phyloP scores from a whole-genome alignment of 2,113 vertebrate species.

The Phocoena phocoena region DNA sequence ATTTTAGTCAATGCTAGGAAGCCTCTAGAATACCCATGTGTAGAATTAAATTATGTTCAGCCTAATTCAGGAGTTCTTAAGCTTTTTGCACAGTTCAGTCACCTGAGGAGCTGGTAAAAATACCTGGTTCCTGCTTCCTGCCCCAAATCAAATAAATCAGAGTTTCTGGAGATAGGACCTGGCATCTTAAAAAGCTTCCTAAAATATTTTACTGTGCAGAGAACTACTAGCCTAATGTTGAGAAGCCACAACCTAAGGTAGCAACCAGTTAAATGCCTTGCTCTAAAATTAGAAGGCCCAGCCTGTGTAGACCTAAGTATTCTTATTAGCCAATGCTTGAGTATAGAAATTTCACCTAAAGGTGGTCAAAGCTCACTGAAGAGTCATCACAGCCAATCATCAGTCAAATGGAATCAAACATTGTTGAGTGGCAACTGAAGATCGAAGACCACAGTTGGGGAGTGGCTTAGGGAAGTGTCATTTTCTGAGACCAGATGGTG shows the following conservation, averaged over 20 bases:
- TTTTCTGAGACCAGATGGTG: not conserved
- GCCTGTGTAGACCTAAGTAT: not conserved
- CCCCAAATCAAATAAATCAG: not conserved
- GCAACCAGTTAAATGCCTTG: not conserved
- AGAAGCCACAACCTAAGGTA: not conserved
- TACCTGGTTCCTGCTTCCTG: not conserved
- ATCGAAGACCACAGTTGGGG: not conserved
- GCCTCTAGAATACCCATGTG: not conserved
- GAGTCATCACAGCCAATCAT: not conserved
- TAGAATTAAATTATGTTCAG: constrained; percentile 29
- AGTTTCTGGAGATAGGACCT: not conserved
- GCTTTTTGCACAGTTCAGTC: not conserved
- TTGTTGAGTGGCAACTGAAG: not conserved
- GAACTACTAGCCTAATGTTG: not conserved
- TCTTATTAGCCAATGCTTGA: not conserved
- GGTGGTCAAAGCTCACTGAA: not conserved
- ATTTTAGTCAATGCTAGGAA: not conserved
- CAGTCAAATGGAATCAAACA: not conserved
- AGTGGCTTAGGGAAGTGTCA: not conserved
- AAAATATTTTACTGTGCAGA: not conserved
- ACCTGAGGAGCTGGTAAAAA: not conserved
- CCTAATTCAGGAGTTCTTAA: not conserved
- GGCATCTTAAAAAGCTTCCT: not conserved
- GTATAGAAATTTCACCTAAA: not conserved
- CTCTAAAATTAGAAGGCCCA: not conserved